Base-by-base conservation (phyloP, 2,113 vertebrate genomes). In the Oxyura jamaicensis region DNA sequence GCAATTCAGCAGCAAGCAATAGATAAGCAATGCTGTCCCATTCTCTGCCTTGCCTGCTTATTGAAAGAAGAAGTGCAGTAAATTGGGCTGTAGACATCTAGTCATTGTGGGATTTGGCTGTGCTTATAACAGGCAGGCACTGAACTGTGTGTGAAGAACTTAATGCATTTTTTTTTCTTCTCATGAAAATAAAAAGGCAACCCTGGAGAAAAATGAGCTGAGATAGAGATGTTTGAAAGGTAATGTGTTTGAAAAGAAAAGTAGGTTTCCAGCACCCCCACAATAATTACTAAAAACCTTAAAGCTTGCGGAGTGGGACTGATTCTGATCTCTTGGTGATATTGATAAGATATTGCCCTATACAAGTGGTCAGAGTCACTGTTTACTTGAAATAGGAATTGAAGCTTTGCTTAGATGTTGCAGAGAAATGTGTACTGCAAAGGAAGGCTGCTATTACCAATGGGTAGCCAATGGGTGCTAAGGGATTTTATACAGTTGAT, bases 11-110 rank as follows among this genome's bases (percentile, higher is more conserved):
- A 86, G 72, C 58, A 79, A 93, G 78, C 22, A 50, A 65, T 35
- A 94, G 75, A 88, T 86, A 96, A 95, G 83, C 48, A 90, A 71
- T 89, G 76, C 62, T 55, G 50, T 83, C 74, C 42, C 22, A 23
- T 91, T 86, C 66, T 91, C 87, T 93, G 68, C 75, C 23, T 86
- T 91, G 69, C 69, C 75, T 90, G 36, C 41, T 92, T 86, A 50
- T 76, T 92, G 88, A 79, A 83, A 82, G 59, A 82, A 89, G 48
- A 39, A 73, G 25, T 52, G 58, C 44, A 83, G 84, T 92, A 92
- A 96, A 79, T 76, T 86, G 77, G 83, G 48, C 75, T 69, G 71
- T 20, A 92, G 77, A 66, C 79, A 90, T 73, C 55, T 19, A 84
- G 62, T 63, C 88, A 72, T 78, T 7, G 2, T 44, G 77, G 60